These are phyloP conservation scores for Parnassius mnemosyne DNA, from an alignment of 2,888 invertebrate genomes.

Conservation along the genomic window DNA sequence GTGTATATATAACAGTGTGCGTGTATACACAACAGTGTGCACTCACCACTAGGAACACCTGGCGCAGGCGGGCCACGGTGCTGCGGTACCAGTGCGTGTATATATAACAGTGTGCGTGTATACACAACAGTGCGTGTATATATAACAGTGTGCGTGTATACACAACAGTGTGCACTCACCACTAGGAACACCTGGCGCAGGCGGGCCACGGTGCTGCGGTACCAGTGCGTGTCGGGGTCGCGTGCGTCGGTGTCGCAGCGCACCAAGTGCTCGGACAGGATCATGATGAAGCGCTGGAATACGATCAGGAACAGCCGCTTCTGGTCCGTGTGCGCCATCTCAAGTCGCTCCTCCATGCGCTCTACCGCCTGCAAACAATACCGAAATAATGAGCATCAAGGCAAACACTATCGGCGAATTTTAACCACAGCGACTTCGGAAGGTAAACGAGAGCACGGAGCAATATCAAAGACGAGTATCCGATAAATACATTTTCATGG, in stretches of 20 bases:
- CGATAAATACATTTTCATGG: no score
- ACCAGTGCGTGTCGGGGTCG: constrained; percentile 97
- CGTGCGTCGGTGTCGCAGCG: constrained; percentile 95
- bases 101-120: no score
- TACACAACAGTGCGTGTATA: constrained; percentile 92
- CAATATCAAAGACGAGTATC: no score
- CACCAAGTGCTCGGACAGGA: constrained; percentile 96
- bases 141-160: no score
- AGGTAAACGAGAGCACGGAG: no score
- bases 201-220: constrained; percentile 96
- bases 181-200: constrained; percentile 96
- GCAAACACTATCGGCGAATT: no score
- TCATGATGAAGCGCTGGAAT: constrained; percentile 99
- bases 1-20: constrained; percentile 78
- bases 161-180: constrained; percentile 78
- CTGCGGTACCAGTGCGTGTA: constrained; percentile 98
- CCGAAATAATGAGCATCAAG: no score
- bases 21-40: constrained; percentile 12
- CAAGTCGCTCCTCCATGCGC: constrained; percentile 96
- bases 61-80: constrained; percentile 96
- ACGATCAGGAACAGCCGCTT: constrained; percentile 98
- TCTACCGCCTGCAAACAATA: constrained; percentile 86
- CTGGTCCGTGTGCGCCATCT: constrained; percentile 97
- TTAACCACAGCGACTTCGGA: no score
- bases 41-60: constrained; percentile 95